Conservation (phyloP, 2,888 invertebrate species). For the Ectemnius cavifrons region DNA sequence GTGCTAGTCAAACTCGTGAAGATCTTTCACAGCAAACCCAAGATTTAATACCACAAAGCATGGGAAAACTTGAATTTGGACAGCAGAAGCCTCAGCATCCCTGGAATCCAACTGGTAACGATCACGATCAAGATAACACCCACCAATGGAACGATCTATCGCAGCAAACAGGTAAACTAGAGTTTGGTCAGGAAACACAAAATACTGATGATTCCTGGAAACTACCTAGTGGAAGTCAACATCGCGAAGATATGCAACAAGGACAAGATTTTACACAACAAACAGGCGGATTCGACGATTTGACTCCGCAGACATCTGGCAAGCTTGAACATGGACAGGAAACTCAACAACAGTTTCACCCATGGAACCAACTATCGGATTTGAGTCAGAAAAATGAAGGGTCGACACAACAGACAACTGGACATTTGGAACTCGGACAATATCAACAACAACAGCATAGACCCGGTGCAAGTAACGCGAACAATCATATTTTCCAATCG, state of each 20-base stretch:
- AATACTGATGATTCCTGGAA: conserved; percentile 27
- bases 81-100: conserved; percentile 20
- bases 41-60: conserved; percentile 13
- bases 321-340: conserved; percentile 44
- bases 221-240: conserved; percentile 17
- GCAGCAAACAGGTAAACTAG: conserved; percentile 52
- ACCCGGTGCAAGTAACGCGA: background rate
- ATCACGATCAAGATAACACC: conserved; percentile 30
- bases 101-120: conserved; percentile 11
- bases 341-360: conserved; percentile 32
- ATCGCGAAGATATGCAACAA: conserved; percentile 33
- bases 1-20: conserved; percentile 25
- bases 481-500: background rate
- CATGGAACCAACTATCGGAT: conserved; percentile 25
- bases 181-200: conserved; percentile 19
- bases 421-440: background rate
- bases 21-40: conserved; percentile 35
- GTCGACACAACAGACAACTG: conserved; percentile 28
- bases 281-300: conserved; percentile 34
- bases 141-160: conserved; percentile 46
- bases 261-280: conserved; percentile 45
- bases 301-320: conserved; percentile 46
- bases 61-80: conserved; percentile 48
- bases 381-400: conserved; percentile 49
- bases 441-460: background rate